Base-by-base conservation (phyloP, 2,888 invertebrate species). In the Philonicus albiceps region DNA sequence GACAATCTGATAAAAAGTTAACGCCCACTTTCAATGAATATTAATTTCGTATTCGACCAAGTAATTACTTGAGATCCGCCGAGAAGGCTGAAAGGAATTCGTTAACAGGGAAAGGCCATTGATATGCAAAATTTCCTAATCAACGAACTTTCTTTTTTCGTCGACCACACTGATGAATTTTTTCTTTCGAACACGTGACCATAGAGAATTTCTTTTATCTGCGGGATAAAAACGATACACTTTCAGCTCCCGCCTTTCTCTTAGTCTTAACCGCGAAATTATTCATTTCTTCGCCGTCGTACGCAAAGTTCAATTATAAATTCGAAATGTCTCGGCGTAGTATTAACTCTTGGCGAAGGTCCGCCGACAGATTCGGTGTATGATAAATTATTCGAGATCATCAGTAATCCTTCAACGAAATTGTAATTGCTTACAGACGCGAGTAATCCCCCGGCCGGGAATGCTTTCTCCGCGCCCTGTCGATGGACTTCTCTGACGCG, bases 341-440 rank as follows among this genome's bases (percentile, higher is more conserved):
- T 49, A 83, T 83, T 83, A 83, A 83, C 64, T 64, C 83, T 83
- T 34, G 74, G n/a, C 49, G 73, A 73, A 43, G 76, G 75, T 76
- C 49, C 43, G 78, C 31, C 73, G 86, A 86, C 74, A 75, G 76
- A 76, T 86, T 27, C 75, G 55, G 43, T 76, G 72, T 74, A 86
- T 85, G 87, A 87, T 85, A 85, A 85, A 87, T 87, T 74, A 73
- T 85, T 55, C 27, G 73, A 78, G 85, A 87, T 87, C 85, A 87
- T 85, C 43, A 80, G 85, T 85, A 85, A 87, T 87, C 85, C 87
- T 80, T 87, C 87, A 87, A 87, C 87, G 80, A 72, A 87, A 80
- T 16, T 87, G 87, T 87, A 87, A 87, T 87, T 87, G 87, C 87
- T 80, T 40, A 49, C 87, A 87, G 87, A 87, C 85, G 75, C 72